These are phyloP conservation scores for Channa maculata DNA, from an alignment of 2,113 vertebrate genomes.

Conservation along the genomic window DNA sequence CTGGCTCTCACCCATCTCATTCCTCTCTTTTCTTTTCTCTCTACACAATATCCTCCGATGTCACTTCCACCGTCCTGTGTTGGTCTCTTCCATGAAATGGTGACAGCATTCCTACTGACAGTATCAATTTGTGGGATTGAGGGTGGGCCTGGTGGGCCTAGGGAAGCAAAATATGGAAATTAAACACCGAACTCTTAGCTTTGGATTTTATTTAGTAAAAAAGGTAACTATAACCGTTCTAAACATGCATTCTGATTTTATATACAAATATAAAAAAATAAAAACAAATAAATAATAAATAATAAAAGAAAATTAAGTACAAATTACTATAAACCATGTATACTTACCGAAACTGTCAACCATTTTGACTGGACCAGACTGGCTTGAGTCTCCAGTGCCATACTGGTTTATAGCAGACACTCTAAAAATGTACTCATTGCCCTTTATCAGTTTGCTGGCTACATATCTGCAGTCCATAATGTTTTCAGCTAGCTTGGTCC, in stretches of 20 bases:
- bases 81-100: slow-evolving; percentile 96
- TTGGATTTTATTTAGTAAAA: too few species aligned
- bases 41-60: slow-evolving; percentile 94
- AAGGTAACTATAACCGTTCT: too few species aligned
- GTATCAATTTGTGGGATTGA: slow-evolving; percentile 94
- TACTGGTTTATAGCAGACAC: slow-evolving; percentile 95
- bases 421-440: slow-evolving; percentile 98
- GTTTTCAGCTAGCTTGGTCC: slow-evolving; percentile 95
- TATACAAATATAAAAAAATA: too few species aligned
- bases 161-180: slow-evolving; percentile 29
- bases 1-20: slow-evolving; percentile 96
- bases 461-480: slow-evolving; percentile 91
- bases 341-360: slow-evolving; percentile 93
- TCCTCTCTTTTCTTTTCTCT: slow-evolving; percentile 95
- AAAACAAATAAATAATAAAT: too few species aligned
- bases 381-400: slow-evolving; percentile 91
- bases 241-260: too few species aligned
- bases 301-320: too few species aligned
- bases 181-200: not conserved
- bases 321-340: not conserved
- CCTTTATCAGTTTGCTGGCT: slow-evolving; percentile 94
- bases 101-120: slow-evolving; percentile 90
- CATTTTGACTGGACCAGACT: slow-evolving; percentile 95
- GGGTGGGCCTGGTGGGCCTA: slow-evolving; percentile 91
- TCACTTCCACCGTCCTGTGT: slow-evolving; percentile 94